phyloP scores from a whole-genome alignment of 2,888 invertebrate genomes.

The Apocheima hispidaria region DNA sequence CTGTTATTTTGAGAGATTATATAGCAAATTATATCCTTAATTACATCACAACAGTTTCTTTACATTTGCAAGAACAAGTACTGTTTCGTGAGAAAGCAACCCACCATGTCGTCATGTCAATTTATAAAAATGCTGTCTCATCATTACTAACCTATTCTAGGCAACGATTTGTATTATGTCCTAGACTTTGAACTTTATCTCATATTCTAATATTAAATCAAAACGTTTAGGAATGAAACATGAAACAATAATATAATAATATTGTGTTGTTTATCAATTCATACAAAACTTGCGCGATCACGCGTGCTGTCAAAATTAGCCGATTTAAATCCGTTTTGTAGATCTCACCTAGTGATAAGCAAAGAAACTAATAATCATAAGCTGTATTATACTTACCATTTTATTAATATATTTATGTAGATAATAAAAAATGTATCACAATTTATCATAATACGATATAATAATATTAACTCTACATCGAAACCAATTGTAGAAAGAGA shows the following conservation, averaged over 20 bases:
- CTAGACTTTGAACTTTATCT: not conserved
- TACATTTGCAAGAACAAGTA: slow-evolving; percentile 4
- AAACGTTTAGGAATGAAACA: not conserved
- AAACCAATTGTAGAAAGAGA: too few species aligned
- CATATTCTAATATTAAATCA: slow-evolving; percentile 3
- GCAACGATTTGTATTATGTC: not conserved
- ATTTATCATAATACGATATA: too few species aligned
- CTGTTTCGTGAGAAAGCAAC: slow-evolving; percentile 15
- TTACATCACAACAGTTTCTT: not conserved
- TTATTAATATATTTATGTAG: too few species aligned
- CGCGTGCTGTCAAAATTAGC: slow-evolving; percentile 12
- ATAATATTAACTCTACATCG: too few species aligned
- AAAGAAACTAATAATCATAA: not conserved
- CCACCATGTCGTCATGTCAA: slow-evolving; percentile 12
- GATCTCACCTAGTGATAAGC: slow-evolving; percentile 10
- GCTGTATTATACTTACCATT: not conserved
- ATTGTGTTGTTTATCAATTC: slow-evolving; percentile 9
- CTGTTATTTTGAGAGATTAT: not conserved
- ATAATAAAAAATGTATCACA: too few species aligned
- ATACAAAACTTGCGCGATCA: slow-evolving; percentile 16
- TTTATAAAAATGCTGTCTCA: slow-evolving; percentile 17
- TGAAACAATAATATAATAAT: not conserved
- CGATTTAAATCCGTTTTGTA: slow-evolving; percentile 1
- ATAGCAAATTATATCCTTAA: not conserved
- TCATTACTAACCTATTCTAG: slow-evolving; percentile 6